These are phyloP conservation scores for Nematopogon swammerdamellus DNA, from an alignment of 2,888 invertebrate species.

Conservation along the genomic window DNA sequence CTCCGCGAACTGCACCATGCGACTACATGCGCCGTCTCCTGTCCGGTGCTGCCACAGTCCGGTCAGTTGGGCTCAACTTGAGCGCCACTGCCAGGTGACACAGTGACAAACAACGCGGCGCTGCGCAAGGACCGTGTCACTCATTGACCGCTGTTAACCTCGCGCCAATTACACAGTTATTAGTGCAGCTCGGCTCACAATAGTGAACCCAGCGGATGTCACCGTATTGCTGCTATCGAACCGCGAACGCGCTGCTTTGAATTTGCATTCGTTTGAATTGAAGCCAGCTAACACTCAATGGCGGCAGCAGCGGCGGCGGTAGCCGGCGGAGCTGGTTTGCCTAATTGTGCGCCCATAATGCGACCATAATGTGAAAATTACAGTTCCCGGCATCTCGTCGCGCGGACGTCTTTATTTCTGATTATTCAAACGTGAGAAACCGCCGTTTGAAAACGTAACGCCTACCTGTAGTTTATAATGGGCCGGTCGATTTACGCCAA, in stretches of 20 bases:
- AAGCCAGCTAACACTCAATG: too few species aligned
- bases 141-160: constrained; percentile 28
- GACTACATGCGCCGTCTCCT: too few species aligned
- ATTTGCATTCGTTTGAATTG: constrained; percentile 54
- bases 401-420: too few species aligned
- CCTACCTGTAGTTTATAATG: too few species aligned
- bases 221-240: not conserved
- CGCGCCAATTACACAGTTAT: constrained; percentile 46
- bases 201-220: constrained; percentile 19
- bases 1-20: too few species aligned
- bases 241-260: constrained; percentile 14
- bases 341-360: constrained; percentile 30
- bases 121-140: not conserved
- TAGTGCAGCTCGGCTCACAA: constrained; percentile 36
- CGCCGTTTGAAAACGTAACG: too few species aligned
- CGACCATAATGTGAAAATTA: too few species aligned
- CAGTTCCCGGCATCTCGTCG: too few species aligned
- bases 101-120: not conserved
- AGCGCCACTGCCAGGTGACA: not conserved
- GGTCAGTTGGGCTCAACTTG: not conserved
- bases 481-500: too few species aligned
- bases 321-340: constrained; percentile 8
- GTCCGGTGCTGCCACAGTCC: not conserved
- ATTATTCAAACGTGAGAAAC: too few species aligned
- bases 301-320: constrained; percentile 25